phyloP scores from a whole-genome alignment of 2,113 vertebrate genomes.

The Pyrgilauda ruficollis region DNA sequence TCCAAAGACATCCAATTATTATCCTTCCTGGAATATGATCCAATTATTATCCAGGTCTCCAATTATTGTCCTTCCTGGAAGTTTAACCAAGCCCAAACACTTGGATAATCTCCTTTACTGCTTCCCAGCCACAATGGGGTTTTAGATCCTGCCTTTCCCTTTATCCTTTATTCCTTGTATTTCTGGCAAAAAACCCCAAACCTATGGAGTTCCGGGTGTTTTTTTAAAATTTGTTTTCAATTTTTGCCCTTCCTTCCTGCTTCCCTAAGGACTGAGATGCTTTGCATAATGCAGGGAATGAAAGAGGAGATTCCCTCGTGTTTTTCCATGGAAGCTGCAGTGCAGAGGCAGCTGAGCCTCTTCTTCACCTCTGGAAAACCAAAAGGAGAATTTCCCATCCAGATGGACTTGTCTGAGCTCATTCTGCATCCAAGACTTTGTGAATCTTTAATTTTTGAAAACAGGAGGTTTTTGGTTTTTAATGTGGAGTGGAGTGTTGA shows the following conservation, averaged over 20 bases:
- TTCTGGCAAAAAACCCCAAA: neutral
- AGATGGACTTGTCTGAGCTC: too few relatives aligned
- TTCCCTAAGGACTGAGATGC: neutral
- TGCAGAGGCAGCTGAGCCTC: neutral
- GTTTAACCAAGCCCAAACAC: neutral
- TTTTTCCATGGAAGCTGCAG: neutral
- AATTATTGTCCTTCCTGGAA: neutral
- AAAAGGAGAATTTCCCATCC: neutral
- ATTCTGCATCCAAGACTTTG: neutral
- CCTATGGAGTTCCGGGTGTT: accelerated
- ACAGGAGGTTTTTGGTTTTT: neutral
- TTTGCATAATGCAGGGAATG: neutral
- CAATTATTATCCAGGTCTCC: neutral
- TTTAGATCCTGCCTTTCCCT: neutral
- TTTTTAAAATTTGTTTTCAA: neutral
- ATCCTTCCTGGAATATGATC: too few relatives aligned
- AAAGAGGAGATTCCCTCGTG: accelerated
- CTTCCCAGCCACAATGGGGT: neutral
- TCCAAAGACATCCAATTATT: neutral
- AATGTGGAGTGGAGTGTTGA: neutral
- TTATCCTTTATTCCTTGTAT: neutral
- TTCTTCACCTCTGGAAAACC: neutral
- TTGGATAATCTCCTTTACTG: neutral
- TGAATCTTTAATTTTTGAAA: neutral
- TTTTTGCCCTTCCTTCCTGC: neutral